These are phyloP conservation scores for Anthopleura sola DNA, from an alignment of 64 coral and sea anemone species.

Conservation along the genomic window DNA sequence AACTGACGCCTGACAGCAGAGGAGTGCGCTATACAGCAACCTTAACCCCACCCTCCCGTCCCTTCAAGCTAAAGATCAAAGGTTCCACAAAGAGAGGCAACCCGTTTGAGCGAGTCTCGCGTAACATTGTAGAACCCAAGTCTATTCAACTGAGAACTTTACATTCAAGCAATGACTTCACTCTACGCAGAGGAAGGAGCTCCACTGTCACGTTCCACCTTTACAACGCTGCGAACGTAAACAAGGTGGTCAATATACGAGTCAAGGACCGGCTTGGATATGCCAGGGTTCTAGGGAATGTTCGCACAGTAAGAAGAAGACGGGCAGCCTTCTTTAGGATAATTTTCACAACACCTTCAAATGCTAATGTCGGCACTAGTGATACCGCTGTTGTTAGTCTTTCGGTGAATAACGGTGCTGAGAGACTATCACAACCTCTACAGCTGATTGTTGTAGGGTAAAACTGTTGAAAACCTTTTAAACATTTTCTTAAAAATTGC, in stretches of 20 bases:
- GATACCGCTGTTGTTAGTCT: conserved; percentile 30
- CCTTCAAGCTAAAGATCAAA: conserved; percentile 48
- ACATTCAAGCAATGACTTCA: conserved; percentile 47
- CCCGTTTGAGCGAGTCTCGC: conserved; percentile 62
- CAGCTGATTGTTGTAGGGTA: conserved; percentile 5
- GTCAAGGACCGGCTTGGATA: conserved; percentile 29
- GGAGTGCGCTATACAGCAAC: conserved; percentile 51
- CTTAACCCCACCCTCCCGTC: conserved; percentile 31
- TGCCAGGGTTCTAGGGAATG: neutral
- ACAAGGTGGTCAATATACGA: conserved; percentile 9
- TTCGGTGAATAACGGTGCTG: neutral
- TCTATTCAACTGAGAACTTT: conserved; percentile 32
- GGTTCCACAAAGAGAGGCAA: conserved; percentile 51
- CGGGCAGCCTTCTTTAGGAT: neutral
- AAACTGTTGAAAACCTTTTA: too few relatives aligned
- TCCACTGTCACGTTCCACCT: conserved; percentile 31
- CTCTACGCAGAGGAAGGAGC: conserved; percentile 36
- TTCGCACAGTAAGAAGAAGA: neutral
- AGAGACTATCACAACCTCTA: neutral
- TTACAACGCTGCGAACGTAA: neutral
- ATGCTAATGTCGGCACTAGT: conserved; percentile 20
- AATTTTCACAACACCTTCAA: conserved; percentile 9
- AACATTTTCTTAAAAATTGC: too few relatives aligned
- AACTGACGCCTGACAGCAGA: neutral
- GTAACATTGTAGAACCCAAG: conserved; percentile 51